Evolutionary conservation across 2,113 vertebrate genomes (phyloP), one percentile per base, ranked within the genome.

Genomic region (Oncorhynchus mykiss): DNA sequence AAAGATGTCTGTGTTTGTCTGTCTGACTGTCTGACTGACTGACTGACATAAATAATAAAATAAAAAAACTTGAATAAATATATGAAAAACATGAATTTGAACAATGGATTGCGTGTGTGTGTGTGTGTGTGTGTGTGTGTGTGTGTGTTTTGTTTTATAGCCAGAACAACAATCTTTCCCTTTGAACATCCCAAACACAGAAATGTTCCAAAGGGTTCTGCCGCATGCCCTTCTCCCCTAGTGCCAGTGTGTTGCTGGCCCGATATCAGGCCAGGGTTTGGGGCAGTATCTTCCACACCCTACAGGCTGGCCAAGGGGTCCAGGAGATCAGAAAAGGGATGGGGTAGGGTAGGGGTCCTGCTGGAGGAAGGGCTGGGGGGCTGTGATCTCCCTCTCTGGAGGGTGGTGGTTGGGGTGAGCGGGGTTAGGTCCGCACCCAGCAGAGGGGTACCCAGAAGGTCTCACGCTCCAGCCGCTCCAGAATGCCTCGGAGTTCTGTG

Each of bases 401-500:
- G n/a, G 76, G 48, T 11, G 67, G 18, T 4, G n/a, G 12, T 18
- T 54, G 57, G 39, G 57, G 68, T 18, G 9, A 13, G 69, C 14
- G 29, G 6, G 48, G 71, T 88, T 91, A 97, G 86, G 92, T 93
- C 88, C 94, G 94, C 77, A 97, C 93, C 97, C 97, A 99, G 79
- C 34, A 86, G 71, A 96, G 13, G 62, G 97, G 97, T 34, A 98
- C 95, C 97, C 97, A 99, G 80, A 95, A 94, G 3, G 92, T 86
- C 76, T 97, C 97, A 64, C 92, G 94, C 86, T 92, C 95, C 78
- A 99, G 88, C 78, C 93, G 91, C 79, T 99, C 97, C 49, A 98
- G 72, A 70, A 97, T 88, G 11, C 39, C 86, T 78, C 89, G 92
- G 72, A 98, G 92, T 84, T 98, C 96, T 74, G 86, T 76, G 65